Base-by-base conservation (phyloP, 2,888 invertebrate species). In the Luffia ferchaultella region DNA sequence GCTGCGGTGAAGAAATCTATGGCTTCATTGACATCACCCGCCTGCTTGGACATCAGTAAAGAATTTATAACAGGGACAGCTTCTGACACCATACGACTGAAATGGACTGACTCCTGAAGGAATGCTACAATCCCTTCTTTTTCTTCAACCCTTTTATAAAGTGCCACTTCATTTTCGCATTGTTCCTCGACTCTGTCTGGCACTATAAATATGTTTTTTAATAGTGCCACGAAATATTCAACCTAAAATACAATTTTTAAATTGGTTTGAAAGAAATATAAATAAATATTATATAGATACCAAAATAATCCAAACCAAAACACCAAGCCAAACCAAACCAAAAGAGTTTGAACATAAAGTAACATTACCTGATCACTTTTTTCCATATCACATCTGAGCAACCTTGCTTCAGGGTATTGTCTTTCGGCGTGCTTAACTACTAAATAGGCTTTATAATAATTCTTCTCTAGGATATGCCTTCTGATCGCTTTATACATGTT, bases 1-100 rank as follows among this genome's bases (percentile, higher is more conserved):
- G 93, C 93, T 0, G 91, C 88, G 0, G 93, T 92, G 59, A 97
- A 92, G 67, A 97, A 95, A 53, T 93, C 90, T 19, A 97, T 92
- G 0, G 97, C 93, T 69, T 97, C 97, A 50, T 91, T 87, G 15
- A 95, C 92, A 68, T 97, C 97, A 0, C 91, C 87, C 2, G 90
- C 86, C 54, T 88, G 88, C 57, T 88, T 88, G 0, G 92, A 91
- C 68, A 89, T 87, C 12, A 97, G 77, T 62, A 96, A 75, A 17
- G 90, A 86, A 57, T 90, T 89, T 52, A 95, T 88, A n/a, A 90
- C 18, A 1, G 85, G 85, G 41, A 85, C 73, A 0, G 84, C 80
- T 48, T 79, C 79, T 1, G 79, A 70, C 1, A 83, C 60, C 69
- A 73, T 70, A 19, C 70, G 66, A 47, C 84, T 73, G 60, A 88